Percentiles rank a stretch among this genome's conserved stretches.
phyloP scores from a whole-genome alignment of 2,113 vertebrate species.

The Bujurquina vittata region DNA sequence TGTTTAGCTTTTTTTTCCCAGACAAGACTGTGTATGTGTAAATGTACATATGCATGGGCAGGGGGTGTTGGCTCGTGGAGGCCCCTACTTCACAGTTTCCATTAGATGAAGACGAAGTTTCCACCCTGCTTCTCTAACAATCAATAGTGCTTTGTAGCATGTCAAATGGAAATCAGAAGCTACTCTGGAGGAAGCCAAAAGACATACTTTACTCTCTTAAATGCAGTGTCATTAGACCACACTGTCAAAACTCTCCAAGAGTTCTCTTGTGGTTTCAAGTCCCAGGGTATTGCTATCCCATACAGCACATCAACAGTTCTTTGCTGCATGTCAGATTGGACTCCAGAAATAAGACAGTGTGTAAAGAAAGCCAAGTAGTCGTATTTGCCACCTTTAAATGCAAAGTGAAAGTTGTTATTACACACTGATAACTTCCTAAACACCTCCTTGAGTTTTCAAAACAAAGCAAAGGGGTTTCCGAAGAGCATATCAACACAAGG shows the following conservation, averaged over 20 bases:
- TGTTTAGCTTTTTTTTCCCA: rapidly evolving
- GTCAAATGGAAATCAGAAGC: constrained; percentile 66
- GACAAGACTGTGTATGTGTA: constrained; percentile 26
- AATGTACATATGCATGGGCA: constrained; percentile 25
- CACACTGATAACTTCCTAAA: constrained; percentile 15
- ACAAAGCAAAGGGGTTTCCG: constrained; percentile 2
- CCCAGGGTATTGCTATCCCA: constrained; percentile 36
- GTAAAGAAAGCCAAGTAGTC: constrained; percentile 29
- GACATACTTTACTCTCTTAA: constrained; percentile 56
- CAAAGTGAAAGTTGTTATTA: constrained; percentile 50
- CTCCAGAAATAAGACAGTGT: constrained; percentile 38
- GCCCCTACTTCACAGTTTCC: constrained; percentile 22
- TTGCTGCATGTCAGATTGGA: constrained; percentile 56
- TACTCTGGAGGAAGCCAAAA: constrained; percentile 43
- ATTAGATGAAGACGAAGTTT: constrained; percentile 39
- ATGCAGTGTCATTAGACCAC: constrained; percentile 53
- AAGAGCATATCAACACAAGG: constrained; percentile 18
- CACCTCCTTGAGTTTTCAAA: constrained; percentile 38
- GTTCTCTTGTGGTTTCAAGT: constrained; percentile 45
- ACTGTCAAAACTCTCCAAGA: constrained; percentile 36
- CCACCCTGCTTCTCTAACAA: constrained; percentile 43
- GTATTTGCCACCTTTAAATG: constrained; percentile 46
- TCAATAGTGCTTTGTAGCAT: constrained; percentile 67
- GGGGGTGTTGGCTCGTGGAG: constrained; percentile 12
- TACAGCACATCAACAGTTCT: constrained; percentile 53